phyloP scores from a whole-genome alignment of 2,113 vertebrate species.

The Narcine bancroftii region DNA sequence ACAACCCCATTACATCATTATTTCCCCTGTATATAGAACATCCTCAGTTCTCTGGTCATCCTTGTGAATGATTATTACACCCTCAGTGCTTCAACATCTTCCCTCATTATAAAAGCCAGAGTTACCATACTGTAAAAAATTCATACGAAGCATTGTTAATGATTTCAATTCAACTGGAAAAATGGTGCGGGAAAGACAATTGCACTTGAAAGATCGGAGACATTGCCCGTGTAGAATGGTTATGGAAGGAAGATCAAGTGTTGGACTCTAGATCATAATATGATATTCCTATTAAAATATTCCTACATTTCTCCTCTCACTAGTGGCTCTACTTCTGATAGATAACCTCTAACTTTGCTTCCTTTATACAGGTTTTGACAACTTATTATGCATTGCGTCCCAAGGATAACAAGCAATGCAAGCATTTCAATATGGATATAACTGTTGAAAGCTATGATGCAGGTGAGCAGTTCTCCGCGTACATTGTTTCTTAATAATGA shows the following conservation, averaged over 20 bases:
- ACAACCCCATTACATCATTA: too few species aligned
- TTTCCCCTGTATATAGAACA: too few species aligned
- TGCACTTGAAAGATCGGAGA: not conserved
- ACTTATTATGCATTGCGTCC: constrained; percentile 61
- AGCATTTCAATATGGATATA: constrained; percentile 60
- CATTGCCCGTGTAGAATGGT: not conserved
- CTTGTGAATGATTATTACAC: too few species aligned
- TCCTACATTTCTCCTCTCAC: too few species aligned
- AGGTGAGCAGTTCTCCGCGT: constrained; percentile 44
- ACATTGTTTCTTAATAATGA: not conserved
- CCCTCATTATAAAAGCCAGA: too few species aligned
- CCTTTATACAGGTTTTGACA: constrained; percentile 56
- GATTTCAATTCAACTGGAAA: not conserved
- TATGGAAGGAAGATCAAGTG: too few species aligned
- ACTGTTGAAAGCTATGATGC: constrained; percentile 29
- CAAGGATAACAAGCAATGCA: constrained; percentile 54
- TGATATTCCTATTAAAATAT: too few species aligned
- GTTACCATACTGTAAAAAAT: not conserved
- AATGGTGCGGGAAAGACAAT: not conserved
- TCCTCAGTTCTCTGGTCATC: too few species aligned
- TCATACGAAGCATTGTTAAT: not conserved
- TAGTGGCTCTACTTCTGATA: not conserved
- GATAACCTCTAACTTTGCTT: not conserved
- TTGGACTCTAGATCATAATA: too few species aligned
- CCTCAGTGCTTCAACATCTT: too few species aligned